A percentile compares a stretch with the other conserved stretches of the same genome.
Conservation (phyloP, 2,888 invertebrate genomes). For the Atherix ibis region DNA sequence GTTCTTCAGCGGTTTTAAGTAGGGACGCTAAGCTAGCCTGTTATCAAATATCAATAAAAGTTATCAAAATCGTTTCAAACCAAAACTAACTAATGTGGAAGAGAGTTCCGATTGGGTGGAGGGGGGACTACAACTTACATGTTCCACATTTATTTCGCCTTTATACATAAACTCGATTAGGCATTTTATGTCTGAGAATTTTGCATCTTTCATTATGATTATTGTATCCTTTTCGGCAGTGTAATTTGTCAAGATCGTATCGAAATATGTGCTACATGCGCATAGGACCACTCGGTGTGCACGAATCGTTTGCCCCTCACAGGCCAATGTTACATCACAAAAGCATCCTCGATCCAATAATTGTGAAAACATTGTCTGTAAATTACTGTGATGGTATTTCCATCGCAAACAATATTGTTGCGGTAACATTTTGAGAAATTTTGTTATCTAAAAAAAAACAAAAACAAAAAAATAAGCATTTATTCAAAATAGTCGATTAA, state of each 20-base stretch:
- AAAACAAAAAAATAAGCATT: not conserved
- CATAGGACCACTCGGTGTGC: constrained; percentile 79
- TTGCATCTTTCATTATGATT: constrained; percentile 77
- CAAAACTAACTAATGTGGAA: too few relatives aligned
- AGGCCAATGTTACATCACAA: constrained; percentile 80
- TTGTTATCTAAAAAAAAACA: not conserved
- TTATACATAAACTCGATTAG: constrained; percentile 91
- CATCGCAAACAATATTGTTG: constrained; percentile 85
- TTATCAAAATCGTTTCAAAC: too few relatives aligned
- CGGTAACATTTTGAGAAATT: constrained; percentile 43
- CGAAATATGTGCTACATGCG: constrained; percentile 84
- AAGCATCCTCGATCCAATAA: constrained; percentile 74
- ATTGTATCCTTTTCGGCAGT: constrained; percentile 68
- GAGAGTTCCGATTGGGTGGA: constrained; percentile 1
- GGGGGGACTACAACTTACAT: too few relatives aligned
- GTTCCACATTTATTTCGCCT: constrained; percentile 88
- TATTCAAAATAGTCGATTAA: too few relatives aligned
- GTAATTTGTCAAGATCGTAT: constrained; percentile 61
- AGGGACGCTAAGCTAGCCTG: constrained; percentile 75
- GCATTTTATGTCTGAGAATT: constrained; percentile 77
- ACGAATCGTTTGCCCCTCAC: constrained; percentile 62
- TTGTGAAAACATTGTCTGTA: constrained; percentile 79
- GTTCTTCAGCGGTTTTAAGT: constrained; percentile 80
- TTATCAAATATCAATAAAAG: not conserved
- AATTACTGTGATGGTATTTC: constrained; percentile 84